Evolutionary conservation across 2,888 invertebrate species (phyloP), one percentile per base, ranked within the genome.

Genomic region (Punctoribates punctum): DNA sequence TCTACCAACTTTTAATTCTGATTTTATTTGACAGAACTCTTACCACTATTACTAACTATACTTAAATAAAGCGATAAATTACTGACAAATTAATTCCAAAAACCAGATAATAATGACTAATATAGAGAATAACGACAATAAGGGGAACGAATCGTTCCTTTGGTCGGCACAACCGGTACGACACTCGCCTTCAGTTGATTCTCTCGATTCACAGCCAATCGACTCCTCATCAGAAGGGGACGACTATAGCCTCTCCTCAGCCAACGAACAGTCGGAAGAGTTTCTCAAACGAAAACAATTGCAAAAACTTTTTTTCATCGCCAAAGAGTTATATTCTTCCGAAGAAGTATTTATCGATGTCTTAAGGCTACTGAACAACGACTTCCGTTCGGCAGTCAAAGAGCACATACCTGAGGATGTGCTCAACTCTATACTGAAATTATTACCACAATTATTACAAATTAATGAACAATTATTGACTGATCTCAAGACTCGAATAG

Each of bases 291-390:
- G 73, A 17, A 42, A 27, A 34, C 46, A 81, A 75, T 81, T 81
- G 54, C 83, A 83, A 74, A 87, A 87, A 81, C 82, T 85, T 3
- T 86, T 84, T 81, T 83, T 84, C 78, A 86, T 87, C 73, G 88
- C 87, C 5, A 81, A 85, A 79, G 88, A 88, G 81, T 83, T 88
- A 29, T 84, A 85, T 81, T 85, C 86, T 8, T 87, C 88, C 5
- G 88, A 88, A 80, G 82, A 83, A 80, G 85, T 85, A 34, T 88
- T 87, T 83, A 86, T 88, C 34, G 85, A 86, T 82, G 86, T 86
- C 74, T 82, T 88, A 42, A 85, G 83, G 78, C 82, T 88, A 34
- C 82, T 88, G 8, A 87, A 86, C 81, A 81, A 84, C 80, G 86
- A 87, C 81, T 87, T 87, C 80, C 84, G 85, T 20, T 78, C 82